Percentiles rank a stretch among this genome's conserved stretches.
Conservation (phyloP, 2,113 vertebrate genomes). For the Pelodiscus sinensis region DNA sequence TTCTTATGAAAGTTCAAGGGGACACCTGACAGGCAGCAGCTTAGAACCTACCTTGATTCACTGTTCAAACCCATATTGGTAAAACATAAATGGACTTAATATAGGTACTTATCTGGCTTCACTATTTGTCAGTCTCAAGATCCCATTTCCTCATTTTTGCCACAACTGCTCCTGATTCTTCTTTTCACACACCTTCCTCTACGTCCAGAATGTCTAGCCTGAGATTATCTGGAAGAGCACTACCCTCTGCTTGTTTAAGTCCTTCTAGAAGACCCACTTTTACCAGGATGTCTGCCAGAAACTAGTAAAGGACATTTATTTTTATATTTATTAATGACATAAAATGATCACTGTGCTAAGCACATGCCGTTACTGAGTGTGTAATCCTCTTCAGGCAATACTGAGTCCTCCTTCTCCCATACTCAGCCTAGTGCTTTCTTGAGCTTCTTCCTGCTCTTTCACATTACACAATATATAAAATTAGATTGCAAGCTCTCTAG, state of each 20-base stretch:
- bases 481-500: background rate
- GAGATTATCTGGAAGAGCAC: rapidly evolving
- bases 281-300: background rate
- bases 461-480: background rate
- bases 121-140: background rate
- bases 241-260: background rate
- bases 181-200: background rate
- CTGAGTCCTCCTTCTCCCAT: background rate
- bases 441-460: background rate
- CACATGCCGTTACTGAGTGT: background rate
- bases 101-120: rapidly evolving
- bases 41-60: background rate
- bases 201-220: background rate
- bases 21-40: background rate
- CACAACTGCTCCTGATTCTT: background rate
- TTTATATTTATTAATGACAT: background rate
- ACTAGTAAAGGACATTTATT: background rate
- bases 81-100: background rate
- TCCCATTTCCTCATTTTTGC: background rate
- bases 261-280: background rate
- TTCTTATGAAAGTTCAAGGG: background rate
- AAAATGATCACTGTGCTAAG: background rate
- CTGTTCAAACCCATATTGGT: background rate
- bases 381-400: background rate
- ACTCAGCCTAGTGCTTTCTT: background rate